Conservation (phyloP, 2,888 invertebrate species). For the Sinhomidia bicolor region DNA sequence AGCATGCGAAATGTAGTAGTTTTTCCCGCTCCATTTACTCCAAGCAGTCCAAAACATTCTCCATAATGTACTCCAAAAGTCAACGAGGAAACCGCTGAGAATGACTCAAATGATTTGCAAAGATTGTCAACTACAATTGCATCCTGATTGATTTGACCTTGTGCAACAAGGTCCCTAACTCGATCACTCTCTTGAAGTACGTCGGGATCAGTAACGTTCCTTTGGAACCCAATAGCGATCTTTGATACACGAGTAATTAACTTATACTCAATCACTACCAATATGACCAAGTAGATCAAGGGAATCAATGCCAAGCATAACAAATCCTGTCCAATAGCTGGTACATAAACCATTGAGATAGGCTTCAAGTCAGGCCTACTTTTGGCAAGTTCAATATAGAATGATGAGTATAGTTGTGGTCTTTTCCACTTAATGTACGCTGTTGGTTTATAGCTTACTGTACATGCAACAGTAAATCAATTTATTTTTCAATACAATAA, state of each 20-base stretch:
- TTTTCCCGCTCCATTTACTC: constrained; percentile 82
- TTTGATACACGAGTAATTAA: too few species aligned
- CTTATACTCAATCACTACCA: constrained; percentile 57
- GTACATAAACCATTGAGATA: too few species aligned
- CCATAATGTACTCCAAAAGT: constrained; percentile 86
- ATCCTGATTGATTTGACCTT: constrained; percentile 41
- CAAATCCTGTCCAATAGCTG: constrained; percentile 45
- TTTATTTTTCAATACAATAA: too few species aligned
- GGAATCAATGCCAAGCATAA: constrained; percentile 10
- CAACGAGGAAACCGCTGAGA: constrained; percentile 86
- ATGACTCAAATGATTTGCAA: constrained; percentile 79
- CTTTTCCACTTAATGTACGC: constrained; percentile 71
- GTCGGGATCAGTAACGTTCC: constrained; percentile 40
- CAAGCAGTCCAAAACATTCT: constrained; percentile 81
- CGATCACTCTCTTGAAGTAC: not conserved
- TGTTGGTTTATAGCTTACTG: constrained; percentile 75
- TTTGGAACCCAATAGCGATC: constrained; percentile 19
- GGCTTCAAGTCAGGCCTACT: too few species aligned
- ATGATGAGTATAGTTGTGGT: too few species aligned
- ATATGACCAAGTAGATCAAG: constrained; percentile 4
- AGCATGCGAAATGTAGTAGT: constrained; percentile 84
- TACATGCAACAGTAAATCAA: too few species aligned
- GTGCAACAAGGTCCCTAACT: not conserved
- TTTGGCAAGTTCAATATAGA: too few species aligned
- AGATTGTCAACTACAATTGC: constrained; percentile 58